Evolutionary conservation across 2,113 vertebrate species (phyloP).

Genomic region (Tragelaphus scriptus): DNA sequence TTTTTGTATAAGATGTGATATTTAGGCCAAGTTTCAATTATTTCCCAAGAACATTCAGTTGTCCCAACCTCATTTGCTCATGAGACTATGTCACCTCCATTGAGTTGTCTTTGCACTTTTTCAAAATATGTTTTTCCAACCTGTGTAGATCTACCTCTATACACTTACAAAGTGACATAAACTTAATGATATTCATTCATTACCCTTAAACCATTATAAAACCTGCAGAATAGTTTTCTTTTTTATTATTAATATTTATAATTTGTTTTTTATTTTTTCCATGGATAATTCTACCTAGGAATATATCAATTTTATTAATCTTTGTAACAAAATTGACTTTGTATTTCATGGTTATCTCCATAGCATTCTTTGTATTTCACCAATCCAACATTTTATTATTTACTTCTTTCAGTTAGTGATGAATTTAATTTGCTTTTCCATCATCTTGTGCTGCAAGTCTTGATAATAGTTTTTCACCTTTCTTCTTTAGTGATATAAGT

Average conservation of each 20-base stretch:
- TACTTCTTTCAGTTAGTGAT: background rate
- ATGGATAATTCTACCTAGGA: accelerated
- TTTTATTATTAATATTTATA: background rate
- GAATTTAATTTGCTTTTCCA: background rate
- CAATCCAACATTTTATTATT: background rate
- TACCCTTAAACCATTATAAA: background rate
- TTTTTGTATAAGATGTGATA: background rate
- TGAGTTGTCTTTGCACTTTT: background rate
- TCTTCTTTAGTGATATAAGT: too few species aligned
- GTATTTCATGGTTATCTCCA: background rate
- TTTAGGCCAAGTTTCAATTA: background rate
- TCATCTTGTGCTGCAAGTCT: background rate
- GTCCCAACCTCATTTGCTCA: background rate
- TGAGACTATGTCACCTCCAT: background rate
- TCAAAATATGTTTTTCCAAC: background rate
- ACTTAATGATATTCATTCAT: background rate
- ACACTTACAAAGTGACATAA: background rate
- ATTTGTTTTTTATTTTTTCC: background rate
- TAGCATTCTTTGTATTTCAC: background rate
- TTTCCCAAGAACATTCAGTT: background rate
- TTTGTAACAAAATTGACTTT: background rate
- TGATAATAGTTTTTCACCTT: background rate
- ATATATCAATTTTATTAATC: background rate
- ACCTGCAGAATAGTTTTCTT: background rate
- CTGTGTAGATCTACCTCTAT: background rate